Percentiles rank a stretch among this genome's conserved stretches.
Evolutionary conservation across 1,140 invertebrate species (phyloP).

Genomic region (Campoletis sonorensis): DNA sequence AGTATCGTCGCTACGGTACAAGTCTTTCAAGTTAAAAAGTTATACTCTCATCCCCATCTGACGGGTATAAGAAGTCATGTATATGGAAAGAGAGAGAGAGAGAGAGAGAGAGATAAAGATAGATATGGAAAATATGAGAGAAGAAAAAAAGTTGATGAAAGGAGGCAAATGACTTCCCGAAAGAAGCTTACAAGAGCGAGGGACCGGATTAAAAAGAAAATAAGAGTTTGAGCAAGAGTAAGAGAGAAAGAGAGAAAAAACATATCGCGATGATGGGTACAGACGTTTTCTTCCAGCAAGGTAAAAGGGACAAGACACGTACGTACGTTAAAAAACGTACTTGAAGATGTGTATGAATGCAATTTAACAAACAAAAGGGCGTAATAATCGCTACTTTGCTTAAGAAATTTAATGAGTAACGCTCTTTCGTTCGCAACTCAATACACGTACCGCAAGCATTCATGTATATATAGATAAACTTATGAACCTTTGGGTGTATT

Average conservation of each 20-base stretch:
- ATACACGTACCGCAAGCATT: not conserved
- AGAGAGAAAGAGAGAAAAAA: not conserved
- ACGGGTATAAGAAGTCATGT: not conserved
- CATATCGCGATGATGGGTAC: slow-evolving; percentile 8
- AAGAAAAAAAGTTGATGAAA: slow-evolving; percentile 43
- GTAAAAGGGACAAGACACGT: not conserved
- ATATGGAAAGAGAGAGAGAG: no score
- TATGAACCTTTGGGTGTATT: slow-evolving; percentile 8
- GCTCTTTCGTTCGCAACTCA: not conserved
- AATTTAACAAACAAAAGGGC: not conserved
- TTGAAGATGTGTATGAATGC: not conserved
- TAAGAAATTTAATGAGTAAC: not conserved
- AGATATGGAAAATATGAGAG: slow-evolving; percentile 13
- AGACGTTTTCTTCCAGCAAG: slow-evolving; percentile 14
- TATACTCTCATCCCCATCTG: not conserved
- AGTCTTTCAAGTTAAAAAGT: not conserved
- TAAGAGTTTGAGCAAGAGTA: not conserved
- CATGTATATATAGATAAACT: not conserved
- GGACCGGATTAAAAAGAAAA: slow-evolving; percentile 9
- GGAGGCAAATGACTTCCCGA: slow-evolving; percentile 45
- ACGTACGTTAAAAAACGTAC: not conserved
- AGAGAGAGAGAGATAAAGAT: no score
- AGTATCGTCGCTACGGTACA: not conserved
- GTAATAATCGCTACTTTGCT: not conserved
- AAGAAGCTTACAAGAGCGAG: slow-evolving; percentile 27